These are phyloP conservation scores for Ibidorhyncha struthersii DNA, from an alignment of 2,113 vertebrate species.

Conservation along the genomic window DNA sequence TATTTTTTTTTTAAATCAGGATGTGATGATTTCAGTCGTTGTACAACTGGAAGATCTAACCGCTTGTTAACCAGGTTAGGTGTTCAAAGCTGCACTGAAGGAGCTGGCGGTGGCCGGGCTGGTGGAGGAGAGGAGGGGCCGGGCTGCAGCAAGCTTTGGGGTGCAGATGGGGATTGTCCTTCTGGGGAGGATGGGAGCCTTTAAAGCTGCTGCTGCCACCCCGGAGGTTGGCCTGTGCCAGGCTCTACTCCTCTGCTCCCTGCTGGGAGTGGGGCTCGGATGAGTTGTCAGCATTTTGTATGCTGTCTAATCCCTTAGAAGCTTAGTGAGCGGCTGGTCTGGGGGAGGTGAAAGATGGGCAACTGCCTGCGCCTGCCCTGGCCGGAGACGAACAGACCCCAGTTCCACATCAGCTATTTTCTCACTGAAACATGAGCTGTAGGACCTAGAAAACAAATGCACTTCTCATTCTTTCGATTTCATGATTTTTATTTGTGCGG, in stretches of 20 bases:
- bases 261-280: neutral
- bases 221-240: rapidly evolving
- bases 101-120: neutral
- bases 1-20: rapidly evolving
- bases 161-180: too few species aligned
- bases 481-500: neutral
- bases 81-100: neutral
- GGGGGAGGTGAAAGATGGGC: too few species aligned
- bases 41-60: neutral
- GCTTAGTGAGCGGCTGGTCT: neutral
- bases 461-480: neutral
- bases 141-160: neutral
- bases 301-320: rapidly evolving
- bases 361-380: rapidly evolving
- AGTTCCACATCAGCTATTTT: neutral
- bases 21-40: neutral
- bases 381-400: neutral
- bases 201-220: too few species aligned
- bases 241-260: rapidly evolving
- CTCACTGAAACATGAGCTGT: neutral
- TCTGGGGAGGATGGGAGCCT: rapidly evolving
- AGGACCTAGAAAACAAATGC: neutral
- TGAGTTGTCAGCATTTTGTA: rapidly evolving
- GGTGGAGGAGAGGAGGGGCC: neutral
- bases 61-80: neutral